Base-by-base conservation (phyloP, 2,888 invertebrate genomes). In the Andrena trimmerana region DNA sequence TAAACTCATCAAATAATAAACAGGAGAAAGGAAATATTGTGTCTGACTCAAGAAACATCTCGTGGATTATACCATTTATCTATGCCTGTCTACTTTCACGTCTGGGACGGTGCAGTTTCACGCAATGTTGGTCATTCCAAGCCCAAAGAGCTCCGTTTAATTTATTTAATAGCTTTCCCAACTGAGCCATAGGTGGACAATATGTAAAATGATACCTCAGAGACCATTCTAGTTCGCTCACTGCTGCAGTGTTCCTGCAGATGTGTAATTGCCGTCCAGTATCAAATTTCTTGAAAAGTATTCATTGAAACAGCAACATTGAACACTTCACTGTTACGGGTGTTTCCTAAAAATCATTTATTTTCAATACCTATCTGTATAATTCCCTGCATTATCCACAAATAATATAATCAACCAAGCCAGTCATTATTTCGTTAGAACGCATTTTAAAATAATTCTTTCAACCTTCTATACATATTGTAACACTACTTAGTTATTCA, bases 121-220 rank as follows among this genome's bases (percentile, higher is more conserved):
- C 48, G 3, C 16, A 16, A 24, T 65, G 16, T 60, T 8, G 31
- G 29, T 0, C 48, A 42, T 20, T 13, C 16, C 31, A 62, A 48
- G 24, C 8, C 29, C 16, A 62, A 24, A 24, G 16, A 50, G 48
- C 13, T 31, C 6, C 13, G 8, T 16, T 62, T 60, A 31, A 50
- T 71, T 50, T 71, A 50, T 71, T 62, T 62, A 71, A 7, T 36
- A 57, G n/a, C 59, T 59, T 29, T 27, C 59, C 59, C 59, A 27
- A 27, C 27, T 52, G 52, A 31, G 31, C 6, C 31, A 31, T 20
- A 13, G 20, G 31, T 31, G 13, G 27, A 59, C 42, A 36, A 13
- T 10, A 36, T 42, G 59, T 10, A 70, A 70, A 42, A 16, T 13
- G n/a, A 48, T 68, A 24, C 24, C 7, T 52, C 20, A 52, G 29